Evolutionary conservation across 2,888 invertebrate species (phyloP).

Genomic region (Phania funesta): DNA sequence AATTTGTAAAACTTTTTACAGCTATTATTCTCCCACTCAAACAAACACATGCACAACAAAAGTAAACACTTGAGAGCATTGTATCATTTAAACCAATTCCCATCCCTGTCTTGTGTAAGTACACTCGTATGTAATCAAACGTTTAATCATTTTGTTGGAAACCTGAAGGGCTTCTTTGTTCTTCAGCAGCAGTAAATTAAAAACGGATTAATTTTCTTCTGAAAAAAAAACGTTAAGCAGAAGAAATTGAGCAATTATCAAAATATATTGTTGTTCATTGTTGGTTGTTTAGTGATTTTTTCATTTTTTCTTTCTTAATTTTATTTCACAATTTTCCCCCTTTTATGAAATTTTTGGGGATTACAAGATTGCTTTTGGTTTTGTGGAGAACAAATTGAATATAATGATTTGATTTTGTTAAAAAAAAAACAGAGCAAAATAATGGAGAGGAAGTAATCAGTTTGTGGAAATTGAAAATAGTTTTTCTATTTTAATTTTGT

Average conservation of each 20-base stretch:
- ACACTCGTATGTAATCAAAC: slow-evolving; percentile 32
- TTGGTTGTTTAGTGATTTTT: slow-evolving; percentile 41
- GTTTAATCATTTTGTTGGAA: slow-evolving; percentile 17
- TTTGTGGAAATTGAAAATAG: slow-evolving; percentile 26
- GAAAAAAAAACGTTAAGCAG: slow-evolving; percentile 26
- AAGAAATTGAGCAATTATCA: slow-evolving; percentile 66
- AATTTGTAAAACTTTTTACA: slow-evolving; percentile 56
- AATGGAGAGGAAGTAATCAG: slow-evolving; percentile 36
- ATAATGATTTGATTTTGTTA: slow-evolving; percentile 4
- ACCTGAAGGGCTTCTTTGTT: slow-evolving; percentile 1
- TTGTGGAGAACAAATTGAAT: neutral
- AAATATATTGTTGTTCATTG: slow-evolving; percentile 60
- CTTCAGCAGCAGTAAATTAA: slow-evolving; percentile 62
- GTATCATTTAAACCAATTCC: slow-evolving; percentile 1
- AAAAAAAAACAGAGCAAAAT: neutral
- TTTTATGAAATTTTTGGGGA: slow-evolving; percentile 5
- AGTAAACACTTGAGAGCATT: slow-evolving; percentile 5
- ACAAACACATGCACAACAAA: neutral
- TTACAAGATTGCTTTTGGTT: no score
- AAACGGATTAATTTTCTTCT: slow-evolving; percentile 64
- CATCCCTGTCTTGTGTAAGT: slow-evolving; percentile 7
- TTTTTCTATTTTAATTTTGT: slow-evolving; percentile 10
- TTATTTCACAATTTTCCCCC: neutral
- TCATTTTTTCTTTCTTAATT: slow-evolving; percentile 1
- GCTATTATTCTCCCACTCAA: slow-evolving; percentile 16